Conservation (phyloP, 2,113 vertebrate species). For the Odontophorus gujanensis region DNA sequence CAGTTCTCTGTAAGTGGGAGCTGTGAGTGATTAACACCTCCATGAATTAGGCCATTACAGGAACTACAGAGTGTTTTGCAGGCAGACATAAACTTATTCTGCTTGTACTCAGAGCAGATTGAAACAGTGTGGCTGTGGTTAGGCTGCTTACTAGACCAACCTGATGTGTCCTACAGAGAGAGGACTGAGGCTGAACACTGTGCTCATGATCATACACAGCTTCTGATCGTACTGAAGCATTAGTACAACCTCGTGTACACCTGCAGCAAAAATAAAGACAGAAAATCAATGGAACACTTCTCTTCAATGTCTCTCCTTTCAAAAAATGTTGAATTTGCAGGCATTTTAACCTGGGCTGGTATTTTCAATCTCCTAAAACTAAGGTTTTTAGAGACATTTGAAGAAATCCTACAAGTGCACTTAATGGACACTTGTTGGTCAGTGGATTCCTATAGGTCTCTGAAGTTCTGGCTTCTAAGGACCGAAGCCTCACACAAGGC, state of each 20-base stretch:
- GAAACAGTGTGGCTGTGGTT: not conserved
- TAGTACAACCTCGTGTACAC: not conserved
- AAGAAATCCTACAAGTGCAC: not conserved
- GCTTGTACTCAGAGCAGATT: not conserved
- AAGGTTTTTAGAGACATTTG: not conserved
- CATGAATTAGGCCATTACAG: not conserved
- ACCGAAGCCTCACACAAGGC: not conserved
- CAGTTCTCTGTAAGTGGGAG: not conserved
- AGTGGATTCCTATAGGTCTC: not conserved
- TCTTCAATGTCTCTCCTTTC: not conserved
- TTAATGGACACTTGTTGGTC: not conserved
- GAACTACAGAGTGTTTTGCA: not conserved
- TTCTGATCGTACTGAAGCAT: not conserved
- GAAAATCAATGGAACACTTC: not conserved
- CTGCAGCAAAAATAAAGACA: not conserved
- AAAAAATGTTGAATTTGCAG: not conserved
- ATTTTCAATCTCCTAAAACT: not conserved
- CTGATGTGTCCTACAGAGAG: not conserved
- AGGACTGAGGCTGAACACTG: not conserved
- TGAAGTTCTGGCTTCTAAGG: not conserved
- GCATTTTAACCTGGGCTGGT: not conserved
- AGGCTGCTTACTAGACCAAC: not conserved
- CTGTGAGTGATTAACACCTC: slow-evolving; percentile 6
- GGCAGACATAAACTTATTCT: not conserved
- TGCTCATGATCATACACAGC: not conserved